These are phyloP conservation scores for Lepeophtheirus nordmannii DNA, from an alignment of 2,888 invertebrate genomes.

Conservation along the genomic window DNA sequence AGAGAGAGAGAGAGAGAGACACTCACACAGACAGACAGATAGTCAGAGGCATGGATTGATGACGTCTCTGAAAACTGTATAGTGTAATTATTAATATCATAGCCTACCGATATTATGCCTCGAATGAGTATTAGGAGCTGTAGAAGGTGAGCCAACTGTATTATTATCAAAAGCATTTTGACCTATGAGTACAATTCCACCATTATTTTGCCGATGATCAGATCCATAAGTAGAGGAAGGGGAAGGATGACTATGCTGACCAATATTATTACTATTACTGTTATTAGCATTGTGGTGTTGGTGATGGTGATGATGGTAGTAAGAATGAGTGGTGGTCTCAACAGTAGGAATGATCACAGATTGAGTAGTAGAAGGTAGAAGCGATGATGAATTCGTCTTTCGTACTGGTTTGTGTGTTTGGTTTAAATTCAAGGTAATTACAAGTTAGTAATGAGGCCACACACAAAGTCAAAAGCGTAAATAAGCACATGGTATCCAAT, in stretches of 20 bases:
- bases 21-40: too few relatives aligned
- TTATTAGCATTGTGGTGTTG: not conserved
- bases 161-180: not conserved
- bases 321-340: not conserved
- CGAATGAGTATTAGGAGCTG: not conserved
- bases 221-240: not conserved
- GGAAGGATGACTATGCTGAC: not conserved
- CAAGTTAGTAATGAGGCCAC: too few relatives aligned
- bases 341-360: not conserved
- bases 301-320: not conserved
- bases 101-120: constrained; percentile 6
- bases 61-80: too few relatives aligned
- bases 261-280: not conserved
- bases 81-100: not conserved
- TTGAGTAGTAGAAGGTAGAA: not conserved
- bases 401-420: not conserved
- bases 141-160: not conserved
- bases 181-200: not conserved
- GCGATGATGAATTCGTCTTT: not conserved
- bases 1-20: too few relatives aligned
- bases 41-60: too few relatives aligned
- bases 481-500: too few relatives aligned
- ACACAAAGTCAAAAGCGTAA: too few relatives aligned
- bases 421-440: too few relatives aligned
- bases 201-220: not conserved